Evolutionary conservation across 2,113 vertebrate species (phyloP).

Genomic region (Onychostoma macrolepis): DNA sequence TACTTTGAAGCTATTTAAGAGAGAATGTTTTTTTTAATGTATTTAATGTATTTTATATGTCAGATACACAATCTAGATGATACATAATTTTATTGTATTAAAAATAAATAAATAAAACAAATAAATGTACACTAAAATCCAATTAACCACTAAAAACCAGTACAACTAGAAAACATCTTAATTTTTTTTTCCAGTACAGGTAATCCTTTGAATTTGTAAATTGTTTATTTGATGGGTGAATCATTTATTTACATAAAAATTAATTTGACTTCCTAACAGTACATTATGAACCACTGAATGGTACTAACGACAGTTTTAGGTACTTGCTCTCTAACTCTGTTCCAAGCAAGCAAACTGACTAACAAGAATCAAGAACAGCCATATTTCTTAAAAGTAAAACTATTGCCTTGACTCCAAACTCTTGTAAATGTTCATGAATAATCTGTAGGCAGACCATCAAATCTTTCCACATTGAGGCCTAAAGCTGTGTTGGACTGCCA

Average conservation of each 20-base stretch:
- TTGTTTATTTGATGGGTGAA: neutral
- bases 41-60: no score
- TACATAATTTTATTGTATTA: no score
- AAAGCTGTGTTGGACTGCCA: constrained; percentile 7
- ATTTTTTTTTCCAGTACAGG: neutral
- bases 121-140: no score
- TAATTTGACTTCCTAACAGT: neutral
- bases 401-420: neutral
- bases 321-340: neutral
- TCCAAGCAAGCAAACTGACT: neutral
- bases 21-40: no score
- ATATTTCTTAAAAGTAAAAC: constrained; percentile 16
- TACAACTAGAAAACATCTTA: neutral
- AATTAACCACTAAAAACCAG: neutral
- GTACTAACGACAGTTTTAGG: neutral
- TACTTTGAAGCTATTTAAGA: no score
- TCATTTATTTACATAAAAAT: neutral
- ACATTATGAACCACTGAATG: neutral
- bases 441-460: constrained; percentile 14
- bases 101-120: no score
- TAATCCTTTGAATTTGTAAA: neutral
- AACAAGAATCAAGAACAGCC: neutral
- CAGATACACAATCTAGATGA: no score
- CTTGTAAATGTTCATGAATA: constrained; percentile 26
- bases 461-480: constrained; percentile 14